Base-by-base conservation (phyloP, 2,113 vertebrate genomes). In the Phalacrocorax aristotelis region DNA sequence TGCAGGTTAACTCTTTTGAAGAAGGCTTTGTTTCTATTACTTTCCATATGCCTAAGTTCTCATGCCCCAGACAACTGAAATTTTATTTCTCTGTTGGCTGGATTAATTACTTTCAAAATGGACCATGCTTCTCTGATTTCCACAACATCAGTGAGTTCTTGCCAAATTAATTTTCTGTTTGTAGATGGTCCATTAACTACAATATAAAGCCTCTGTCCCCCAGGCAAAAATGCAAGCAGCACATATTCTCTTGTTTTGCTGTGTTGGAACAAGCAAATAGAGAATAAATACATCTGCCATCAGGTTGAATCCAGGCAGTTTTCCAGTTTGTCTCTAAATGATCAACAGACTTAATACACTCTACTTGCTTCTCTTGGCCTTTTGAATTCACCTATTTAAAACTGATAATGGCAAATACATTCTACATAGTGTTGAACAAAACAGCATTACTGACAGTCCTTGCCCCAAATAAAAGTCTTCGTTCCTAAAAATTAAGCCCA, bases 91-190 rank as follows among this genome's bases (percentile, higher is more conserved):
- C 87, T 84, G 32, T 89, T 94, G 64, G 52, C 74, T 93, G 90
- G 62, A 96, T 97, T 97, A 94, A 96, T 96, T 97, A 30, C 42
- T 95, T 93, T 70, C 61, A 94, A 87, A 92, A 95, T 48, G 79
- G 93, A 91, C 72, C n/a, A 17, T 64, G 79, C 89, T 93, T 81
- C 87, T 96, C 76, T 96, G 91, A 89, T 87, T 97, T 96, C 74
- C 78, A 93, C 89, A 96, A 64, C 66, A 84, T 76, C 84, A 92
- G n/a, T 38, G 51, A 90, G 62, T 75, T 87, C 90, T 82, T 93
- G 95, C 96, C 97, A 97, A 94, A 97, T 97, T 95, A 97, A 97
- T 97, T 97, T 98, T 96, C 93, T 97, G 84, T 97, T 97, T 97
- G 90, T 94, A 61, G 84, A 89, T 89, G 88, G 93, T 85, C 95